Evolutionary conservation across 2,797 vertebrate species (phyloP), one percentile per base, ranked within the genome.

Genomic region (Prionace glauca): DNA sequence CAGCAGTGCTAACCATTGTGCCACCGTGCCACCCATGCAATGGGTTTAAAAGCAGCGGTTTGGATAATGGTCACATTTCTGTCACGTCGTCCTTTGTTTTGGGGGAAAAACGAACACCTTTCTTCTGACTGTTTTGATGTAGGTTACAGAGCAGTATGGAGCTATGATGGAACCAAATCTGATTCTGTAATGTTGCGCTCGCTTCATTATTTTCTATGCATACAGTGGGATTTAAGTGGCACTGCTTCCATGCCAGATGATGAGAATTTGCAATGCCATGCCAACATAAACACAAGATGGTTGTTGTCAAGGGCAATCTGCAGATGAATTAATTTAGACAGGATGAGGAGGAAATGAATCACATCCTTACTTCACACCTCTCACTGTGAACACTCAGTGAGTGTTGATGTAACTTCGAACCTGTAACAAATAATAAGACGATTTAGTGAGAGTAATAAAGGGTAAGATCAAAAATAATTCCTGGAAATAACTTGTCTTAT

Each of bases 251-350:
- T 62, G 88, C 62, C 88, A 32, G 26, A 62, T 62, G 50, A 90
- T 90, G 56, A 32, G 88, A 91, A 91, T 32, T 91, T 91, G 88
- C 24, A 91, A 65, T 65, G 56, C 32, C 32, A 91, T n/a, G 62
- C 88, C 88, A 91, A 65, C 3, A 91, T 91, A 91, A 60, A 32
- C 88, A 62, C 88, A 91, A 91, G 88, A 60, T 91, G 88, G 56
- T n/a, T 60, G 88, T 62, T 62, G 88, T 65, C 88, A 60, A 91
- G 88, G 88, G 62, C n/a, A 91, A 91, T 91, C 88, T 65, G 88
- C 9, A 65, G 62, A 91, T 91, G 56, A 91, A 91, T 91, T 91
- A 91, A 91, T 91, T 16, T n/a, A 91, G 88, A 91, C 88, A 91
- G 88, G 20, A 32, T 91, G 88, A 91, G 88, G 29, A n/a, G 32